Evolutionary conservation across 2,888 invertebrate species (phyloP), one percentile per base, ranked within the genome.

Genomic region (Ophion slaviceki): DNA sequence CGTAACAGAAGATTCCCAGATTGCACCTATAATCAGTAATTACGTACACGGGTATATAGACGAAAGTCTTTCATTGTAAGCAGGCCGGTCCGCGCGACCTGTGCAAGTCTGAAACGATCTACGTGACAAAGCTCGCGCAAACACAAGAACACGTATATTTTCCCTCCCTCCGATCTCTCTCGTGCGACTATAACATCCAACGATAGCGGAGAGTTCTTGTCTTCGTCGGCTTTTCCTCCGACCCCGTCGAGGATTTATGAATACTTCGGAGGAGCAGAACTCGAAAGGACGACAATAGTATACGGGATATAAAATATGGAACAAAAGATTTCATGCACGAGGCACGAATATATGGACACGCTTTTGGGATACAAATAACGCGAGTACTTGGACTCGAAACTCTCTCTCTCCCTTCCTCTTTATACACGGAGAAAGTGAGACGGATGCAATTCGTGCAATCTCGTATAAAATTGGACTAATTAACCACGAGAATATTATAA

Each of bases 51-150:
- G 61, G 8, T 62, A 28, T 68, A 24, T 47, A 11, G 28, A 47
- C 24, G 20, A 28, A 74, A 74, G 61, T 75, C 28, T 74, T 11
- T 32, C 67, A 32, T 40, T 67, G 67, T 74, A 77, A 57, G n/a
- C 57, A 59, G 75, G 59, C 74, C 79, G 68, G 57, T 57, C 81
- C 74, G 62, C 81, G 81, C 81, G 81, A 68, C 57, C 68, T 78
- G 74, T 75, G 78, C 85, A 78, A 85, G 75, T 79, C 75, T 85
- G 78, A 82, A 82, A 85, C 85, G 79, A 82, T 85, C 82, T 85
- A 85, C 85, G 85, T 82, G 85, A 85, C 85, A 85, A 85, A 78
- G 70, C 85, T 82, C 80, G 61, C 47, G 85, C 71, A 82, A 85
- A 79, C 76, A 61, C 68, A 45, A 66, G 24, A 24, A 59, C 61